phyloP scores from a whole-genome alignment of 2,888 invertebrate genomes.

The Sipha maydis region DNA sequence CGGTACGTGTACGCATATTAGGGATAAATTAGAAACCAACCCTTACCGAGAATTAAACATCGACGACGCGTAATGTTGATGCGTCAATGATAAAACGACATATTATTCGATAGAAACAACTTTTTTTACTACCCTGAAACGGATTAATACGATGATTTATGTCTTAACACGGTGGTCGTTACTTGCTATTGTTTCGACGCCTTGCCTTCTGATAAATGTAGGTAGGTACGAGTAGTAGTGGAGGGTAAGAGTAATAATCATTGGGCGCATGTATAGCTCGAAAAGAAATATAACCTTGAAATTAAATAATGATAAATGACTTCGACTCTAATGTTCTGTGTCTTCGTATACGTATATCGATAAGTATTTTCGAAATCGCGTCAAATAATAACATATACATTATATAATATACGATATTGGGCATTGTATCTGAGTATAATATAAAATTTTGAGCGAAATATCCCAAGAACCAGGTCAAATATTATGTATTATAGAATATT shows the following conservation, averaged over 20 bases:
- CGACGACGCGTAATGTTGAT: background rate
- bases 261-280: background rate
- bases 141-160: constrained; percentile 56
- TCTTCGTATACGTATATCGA: background rate
- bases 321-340: constrained; percentile 10
- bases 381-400: background rate
- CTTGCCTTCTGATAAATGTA: constrained; percentile 1
- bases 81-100: background rate
- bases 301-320: background rate
- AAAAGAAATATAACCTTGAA: constrained; percentile 9
- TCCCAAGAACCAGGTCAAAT: background rate
- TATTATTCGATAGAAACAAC: background rate
- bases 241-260: background rate
- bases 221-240: background rate
- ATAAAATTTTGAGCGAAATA: background rate
- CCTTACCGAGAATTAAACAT: background rate
- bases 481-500: background rate
- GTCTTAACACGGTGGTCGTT: constrained; percentile 36
- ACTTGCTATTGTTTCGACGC: constrained; percentile 34
- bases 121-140: background rate
- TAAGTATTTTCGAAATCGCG: background rate
- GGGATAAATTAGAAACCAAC: background rate
- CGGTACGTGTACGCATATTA: background rate
- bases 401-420: background rate
- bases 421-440: background rate